Evolutionary conservation across 2,797 vertebrate genomes (phyloP).

Genomic region (Gallinago solitaria): DNA sequence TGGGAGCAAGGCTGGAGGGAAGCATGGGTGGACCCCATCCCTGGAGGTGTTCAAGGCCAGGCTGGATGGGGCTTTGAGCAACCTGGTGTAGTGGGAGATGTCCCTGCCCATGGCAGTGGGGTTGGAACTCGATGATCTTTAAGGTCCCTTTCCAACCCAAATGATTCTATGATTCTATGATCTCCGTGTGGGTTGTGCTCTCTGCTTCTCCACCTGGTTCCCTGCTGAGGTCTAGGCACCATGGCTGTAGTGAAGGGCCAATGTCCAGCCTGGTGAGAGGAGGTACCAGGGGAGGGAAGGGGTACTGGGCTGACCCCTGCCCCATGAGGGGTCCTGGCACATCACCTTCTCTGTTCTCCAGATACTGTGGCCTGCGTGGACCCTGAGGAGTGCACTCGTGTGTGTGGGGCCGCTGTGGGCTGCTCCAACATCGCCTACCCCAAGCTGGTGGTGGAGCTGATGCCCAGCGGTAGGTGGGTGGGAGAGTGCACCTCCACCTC

Average conservation of each 20-base stretch:
- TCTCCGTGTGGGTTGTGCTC: neutral
- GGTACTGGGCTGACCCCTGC: fast-evolving
- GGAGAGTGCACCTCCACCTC: neutral
- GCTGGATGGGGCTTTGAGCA: no score
- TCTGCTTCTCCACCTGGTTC: neutral
- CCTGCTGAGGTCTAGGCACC: neutral
- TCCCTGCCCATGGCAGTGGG: no score
- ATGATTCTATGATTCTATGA: no score
- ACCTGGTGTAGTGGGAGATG: no score
- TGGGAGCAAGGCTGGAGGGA: neutral
- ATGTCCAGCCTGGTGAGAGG: fast-evolving
- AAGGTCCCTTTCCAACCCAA: no score
- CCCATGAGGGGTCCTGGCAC: fast-evolving
- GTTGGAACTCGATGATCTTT: no score
- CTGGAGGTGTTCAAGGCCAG: no score
- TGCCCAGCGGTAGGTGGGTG: slow-evolving; percentile 84
- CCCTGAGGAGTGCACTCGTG: slow-evolving; percentile 72
- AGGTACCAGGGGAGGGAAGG: neutral
- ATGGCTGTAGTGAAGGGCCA: fast-evolving
- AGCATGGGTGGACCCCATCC: neutral
- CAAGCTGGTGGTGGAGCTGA: slow-evolving; percentile 91
- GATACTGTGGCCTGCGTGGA: slow-evolving; percentile 73
- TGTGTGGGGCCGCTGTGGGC: slow-evolving; percentile 87
- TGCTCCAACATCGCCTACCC: slow-evolving; percentile 93
- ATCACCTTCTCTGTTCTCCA: neutral